Evolutionary conservation across 2,113 vertebrate genomes (phyloP).

Genomic region (Malaclemys terrapin): DNA sequence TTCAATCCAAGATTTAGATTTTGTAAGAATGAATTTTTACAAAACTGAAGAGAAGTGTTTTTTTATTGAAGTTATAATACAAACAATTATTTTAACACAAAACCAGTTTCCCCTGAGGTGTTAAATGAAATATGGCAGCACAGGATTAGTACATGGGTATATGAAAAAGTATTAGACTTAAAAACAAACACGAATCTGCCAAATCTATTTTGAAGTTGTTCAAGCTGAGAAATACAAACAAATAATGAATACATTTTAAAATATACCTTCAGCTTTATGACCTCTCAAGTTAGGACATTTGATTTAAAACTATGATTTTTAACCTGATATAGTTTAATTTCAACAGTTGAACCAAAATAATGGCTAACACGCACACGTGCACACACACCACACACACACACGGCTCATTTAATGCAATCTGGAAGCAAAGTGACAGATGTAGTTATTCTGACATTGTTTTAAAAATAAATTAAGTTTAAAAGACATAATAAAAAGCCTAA

Average conservation of each 20-base stretch:
- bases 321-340: background rate
- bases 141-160: background rate
- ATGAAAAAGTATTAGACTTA: background rate
- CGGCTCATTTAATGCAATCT: background rate
- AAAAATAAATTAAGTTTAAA: constrained; percentile 5
- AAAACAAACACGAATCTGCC: background rate
- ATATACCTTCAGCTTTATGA: background rate
- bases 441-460: background rate
- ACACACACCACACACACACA: background rate
- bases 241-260: background rate
- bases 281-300: background rate
- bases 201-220: background rate
- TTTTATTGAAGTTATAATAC: background rate
- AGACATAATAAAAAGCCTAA: background rate
- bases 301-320: background rate
- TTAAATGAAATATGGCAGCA: background rate
- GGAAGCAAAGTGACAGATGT: background rate
- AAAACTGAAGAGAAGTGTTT: background rate
- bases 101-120: background rate
- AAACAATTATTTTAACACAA: background rate
- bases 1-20: background rate
- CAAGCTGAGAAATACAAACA: background rate
- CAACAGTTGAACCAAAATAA: background rate
- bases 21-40: background rate
- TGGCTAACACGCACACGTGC: background rate